Evolutionary conservation across 1,140 invertebrate species (phyloP).

Genomic region (Zophobas morio): DNA sequence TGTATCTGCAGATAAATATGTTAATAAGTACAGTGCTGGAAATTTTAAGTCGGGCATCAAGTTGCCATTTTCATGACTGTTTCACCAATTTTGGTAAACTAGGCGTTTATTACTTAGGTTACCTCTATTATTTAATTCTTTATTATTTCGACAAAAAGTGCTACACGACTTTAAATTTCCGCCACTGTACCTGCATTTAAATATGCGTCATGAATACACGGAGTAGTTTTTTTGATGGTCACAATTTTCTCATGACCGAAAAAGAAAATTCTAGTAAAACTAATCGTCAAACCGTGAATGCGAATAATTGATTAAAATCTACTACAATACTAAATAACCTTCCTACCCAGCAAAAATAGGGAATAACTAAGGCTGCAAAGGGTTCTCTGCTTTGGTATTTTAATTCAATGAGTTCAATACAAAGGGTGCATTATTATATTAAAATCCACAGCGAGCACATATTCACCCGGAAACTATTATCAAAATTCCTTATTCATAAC

Average conservation of each 20-base stretch:
- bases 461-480: constrained; percentile 35
- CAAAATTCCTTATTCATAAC: constrained; percentile 43
- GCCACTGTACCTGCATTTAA: constrained; percentile 38
- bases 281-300: constrained; percentile 3
- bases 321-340: constrained; percentile 1
- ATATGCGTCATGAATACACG: constrained; percentile 49
- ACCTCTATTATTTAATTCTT: too few relatives aligned
- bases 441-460: constrained; percentile 17
- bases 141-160: too few relatives aligned
- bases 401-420: constrained; percentile 37
- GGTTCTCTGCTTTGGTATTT: constrained; percentile 28
- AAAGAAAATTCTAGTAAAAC: constrained; percentile 1
- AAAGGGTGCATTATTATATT: constrained; percentile 49
- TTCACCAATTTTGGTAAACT: too few relatives aligned
- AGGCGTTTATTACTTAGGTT: too few relatives aligned
- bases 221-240: constrained; percentile 47
- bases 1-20: constrained; percentile 48
- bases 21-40: constrained; percentile 18
- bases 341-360: constrained; percentile 7
- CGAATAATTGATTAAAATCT: constrained; percentile 19
- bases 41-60: too few relatives aligned
- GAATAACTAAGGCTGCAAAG: constrained; percentile 9
- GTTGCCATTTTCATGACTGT: too few relatives aligned
- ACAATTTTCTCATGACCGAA: constrained; percentile 18
- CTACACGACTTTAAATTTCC: too few relatives aligned